Evolutionary conservation across 1,140 invertebrate genomes (phyloP).

Genomic region (Plectrocnemia conspersa): DNA sequence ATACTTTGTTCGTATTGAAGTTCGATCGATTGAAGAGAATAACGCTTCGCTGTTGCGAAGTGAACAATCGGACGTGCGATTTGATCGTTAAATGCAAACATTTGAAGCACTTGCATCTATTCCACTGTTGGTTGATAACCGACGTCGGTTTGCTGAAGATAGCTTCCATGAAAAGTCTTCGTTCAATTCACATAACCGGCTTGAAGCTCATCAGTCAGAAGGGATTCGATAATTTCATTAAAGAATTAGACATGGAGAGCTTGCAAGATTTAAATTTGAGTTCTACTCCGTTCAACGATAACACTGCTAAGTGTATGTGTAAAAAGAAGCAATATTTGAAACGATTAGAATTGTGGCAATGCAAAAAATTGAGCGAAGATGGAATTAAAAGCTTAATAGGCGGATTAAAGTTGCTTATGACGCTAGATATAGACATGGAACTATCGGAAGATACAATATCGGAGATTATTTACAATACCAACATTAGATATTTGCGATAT

Average conservation of each 20-base stretch:
- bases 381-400: constrained; percentile 7
- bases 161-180: not conserved
- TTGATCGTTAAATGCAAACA: constrained; percentile 7
- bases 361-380: constrained; percentile 3
- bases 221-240: constrained; percentile 18
- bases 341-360: constrained; percentile 28
- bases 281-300: constrained; percentile 22
- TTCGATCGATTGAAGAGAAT: constrained; percentile 15
- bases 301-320: constrained; percentile 9
- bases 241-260: constrained; percentile 1
- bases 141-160: constrained; percentile 11
- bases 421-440: constrained; percentile 26
- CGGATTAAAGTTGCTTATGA: constrained; percentile 13
- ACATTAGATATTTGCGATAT: constrained; percentile 19
- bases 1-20: constrained; percentile 11
- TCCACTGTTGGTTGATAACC: constrained; percentile 29
- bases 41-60: constrained; percentile 20
- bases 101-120: constrained; percentile 16
- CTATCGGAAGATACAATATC: constrained; percentile 6
- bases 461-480: constrained; percentile 11
- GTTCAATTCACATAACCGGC: constrained; percentile 22
- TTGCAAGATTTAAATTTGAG: constrained; percentile 28
- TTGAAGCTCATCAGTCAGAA: constrained; percentile 14
- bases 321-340: constrained; percentile 6
- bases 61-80: constrained; percentile 20